These are phyloP conservation scores for Tiliacea citrago DNA, from an alignment of 2,888 invertebrate species.

Conservation along the genomic window DNA sequence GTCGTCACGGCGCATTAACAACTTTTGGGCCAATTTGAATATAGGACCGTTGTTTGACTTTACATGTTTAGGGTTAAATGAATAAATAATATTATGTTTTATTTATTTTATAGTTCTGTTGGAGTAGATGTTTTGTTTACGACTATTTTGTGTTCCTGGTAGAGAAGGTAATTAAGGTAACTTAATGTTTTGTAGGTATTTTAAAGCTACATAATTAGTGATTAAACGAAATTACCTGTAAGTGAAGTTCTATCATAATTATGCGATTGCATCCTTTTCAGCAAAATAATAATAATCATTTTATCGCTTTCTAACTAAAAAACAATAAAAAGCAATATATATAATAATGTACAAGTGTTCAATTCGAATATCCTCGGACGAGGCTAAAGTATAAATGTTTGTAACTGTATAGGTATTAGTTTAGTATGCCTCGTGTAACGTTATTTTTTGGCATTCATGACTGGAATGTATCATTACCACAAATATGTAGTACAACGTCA, in stretches of 20 bases:
- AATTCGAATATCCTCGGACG: too few relatives aligned
- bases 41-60: slow-evolving; percentile 48
- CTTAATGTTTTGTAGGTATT: slow-evolving; percentile 19
- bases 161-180: too few relatives aligned
- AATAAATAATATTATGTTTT: slow-evolving; percentile 37
- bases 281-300: too few relatives aligned
- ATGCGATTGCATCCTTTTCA: too few relatives aligned
- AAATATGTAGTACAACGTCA: not conserved
- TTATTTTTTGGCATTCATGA: not conserved
- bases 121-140: slow-evolving; percentile 30
- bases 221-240: too few relatives aligned
- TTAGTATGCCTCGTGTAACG: too few relatives aligned
- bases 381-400: slow-evolving; percentile 5
- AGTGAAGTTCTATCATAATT: too few relatives aligned
- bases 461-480: not conserved
- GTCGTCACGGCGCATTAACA: slow-evolving; percentile 55
- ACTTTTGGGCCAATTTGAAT: slow-evolving; percentile 56
- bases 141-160: not conserved
- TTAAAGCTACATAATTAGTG: too few relatives aligned
- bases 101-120: slow-evolving; percentile 47
- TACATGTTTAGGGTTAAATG: slow-evolving; percentile 48
- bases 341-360: too few relatives aligned
- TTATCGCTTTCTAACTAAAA: too few relatives aligned
- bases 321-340: too few relatives aligned
- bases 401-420: not conserved